phyloP scores from a whole-genome alignment of 1,140 invertebrate genomes.

The Bathynomus jamesi region DNA sequence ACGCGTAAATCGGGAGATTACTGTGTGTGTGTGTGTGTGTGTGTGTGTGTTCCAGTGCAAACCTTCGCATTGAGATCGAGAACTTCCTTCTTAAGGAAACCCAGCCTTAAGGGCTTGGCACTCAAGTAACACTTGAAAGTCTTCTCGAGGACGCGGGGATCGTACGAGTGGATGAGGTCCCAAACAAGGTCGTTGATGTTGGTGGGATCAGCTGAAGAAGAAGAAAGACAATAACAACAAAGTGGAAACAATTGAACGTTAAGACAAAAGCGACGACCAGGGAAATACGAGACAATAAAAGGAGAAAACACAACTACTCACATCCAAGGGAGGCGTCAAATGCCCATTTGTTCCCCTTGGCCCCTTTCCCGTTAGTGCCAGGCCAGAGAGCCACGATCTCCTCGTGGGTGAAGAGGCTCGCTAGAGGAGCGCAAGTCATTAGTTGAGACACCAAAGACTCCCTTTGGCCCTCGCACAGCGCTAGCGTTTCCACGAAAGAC shows the following conservation, averaged over 20 bases:
- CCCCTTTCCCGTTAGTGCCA: neutral
- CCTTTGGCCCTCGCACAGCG: constrained; percentile 9
- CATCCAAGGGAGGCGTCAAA: neutral
- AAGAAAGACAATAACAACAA: no score
- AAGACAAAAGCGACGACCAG: no score
- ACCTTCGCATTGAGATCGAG: constrained; percentile 32
- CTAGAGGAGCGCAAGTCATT: constrained; percentile 14
- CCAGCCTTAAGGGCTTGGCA: constrained; percentile 13
- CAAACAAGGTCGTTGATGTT: constrained; percentile 27
- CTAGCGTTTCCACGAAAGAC: neutral
- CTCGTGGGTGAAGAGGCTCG: constrained; percentile 5
- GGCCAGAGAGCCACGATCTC: neutral
- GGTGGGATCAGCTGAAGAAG: constrained; percentile 9
- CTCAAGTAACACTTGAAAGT: constrained; percentile 28
- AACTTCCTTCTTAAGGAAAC: constrained; percentile 23
- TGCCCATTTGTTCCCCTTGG: neutral
- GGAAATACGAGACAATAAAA: no score
- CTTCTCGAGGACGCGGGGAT: constrained; percentile 27
- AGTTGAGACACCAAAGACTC: constrained; percentile 5
- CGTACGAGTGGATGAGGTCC: constrained; percentile 34
- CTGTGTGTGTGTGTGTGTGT: no score
- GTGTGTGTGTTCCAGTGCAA: no score
- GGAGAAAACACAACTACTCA: no score
- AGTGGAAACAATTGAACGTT: no score
- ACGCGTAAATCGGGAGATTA: no score